Base-by-base conservation (phyloP, 2,797 vertebrate genomes). In the Spinus olivaceus region DNA sequence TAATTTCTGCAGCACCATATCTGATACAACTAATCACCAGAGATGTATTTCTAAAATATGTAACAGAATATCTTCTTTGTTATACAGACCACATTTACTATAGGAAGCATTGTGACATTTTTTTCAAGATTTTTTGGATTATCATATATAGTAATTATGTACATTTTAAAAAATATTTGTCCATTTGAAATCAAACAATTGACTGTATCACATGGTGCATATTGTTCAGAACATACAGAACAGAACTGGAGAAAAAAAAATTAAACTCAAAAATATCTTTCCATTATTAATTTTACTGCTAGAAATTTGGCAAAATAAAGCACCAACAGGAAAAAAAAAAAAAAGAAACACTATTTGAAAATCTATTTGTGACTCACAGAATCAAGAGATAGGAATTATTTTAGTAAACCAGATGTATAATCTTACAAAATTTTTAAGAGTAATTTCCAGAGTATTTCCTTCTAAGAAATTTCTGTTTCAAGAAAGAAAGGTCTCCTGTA, bases 311-410 rank as follows among this genome's bases (percentile, higher is more conserved):
- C 4, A 93, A 85, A 72, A 37, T 46, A 50, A 32, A 8, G 1
- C 25, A 24, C 3, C 0, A 28, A n/a, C 28, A 46, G 2, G 18
- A 53, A 81, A 83, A 81, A 88, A 86, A 78, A 17, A 44, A 4
- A 4, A 37, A 37, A 37, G 1, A 16, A 3, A 21, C 2, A 9
- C 12, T 41, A 80, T n/a, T 0, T 15, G 50, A 19, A 60, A 39
- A 76, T 11, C 3, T 33, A 6, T 27, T 61, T 56, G 14, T 67
- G 20, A 56, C 27, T 49, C 1, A 0, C 4, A 20, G 4, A 10
- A 30, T 61, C 67, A 49, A 49, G 30, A 32, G 6, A n/a, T 3
- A 39, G 5, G 12, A 63, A 44, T 60, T 76, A 39, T 71, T 78
- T 77, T 44, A 23, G 15, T 51, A 86, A 73, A 64, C 1, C 14